Conservation (phyloP, 2,888 invertebrate species). For the Litoditis marina region DNA sequence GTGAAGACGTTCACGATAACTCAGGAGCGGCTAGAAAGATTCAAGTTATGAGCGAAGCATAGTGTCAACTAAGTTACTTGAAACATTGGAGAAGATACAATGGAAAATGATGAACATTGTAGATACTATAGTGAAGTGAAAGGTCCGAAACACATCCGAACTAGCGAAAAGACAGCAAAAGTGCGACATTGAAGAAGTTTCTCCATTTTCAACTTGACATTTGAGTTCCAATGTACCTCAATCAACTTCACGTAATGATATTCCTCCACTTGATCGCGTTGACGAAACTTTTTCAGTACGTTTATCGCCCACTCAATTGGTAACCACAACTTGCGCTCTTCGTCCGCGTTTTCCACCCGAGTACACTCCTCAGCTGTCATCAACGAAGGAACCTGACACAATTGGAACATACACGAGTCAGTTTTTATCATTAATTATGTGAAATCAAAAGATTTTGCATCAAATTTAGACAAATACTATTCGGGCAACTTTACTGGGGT, state of each 20-base stretch:
- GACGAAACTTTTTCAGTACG: conserved; percentile 18
- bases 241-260: conserved; percentile 24
- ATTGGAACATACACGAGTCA: too few species aligned
- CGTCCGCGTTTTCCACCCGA: conserved; percentile 21
- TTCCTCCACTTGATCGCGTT: conserved; percentile 20
- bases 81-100: too few species aligned
- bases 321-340: conserved; percentile 35
- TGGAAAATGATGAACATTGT: too few species aligned
- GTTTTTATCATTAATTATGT: neutral
- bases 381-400: conserved; percentile 26
- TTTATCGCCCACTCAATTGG: conserved; percentile 41
- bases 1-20: conserved; percentile 39
- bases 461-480: too few species aligned
- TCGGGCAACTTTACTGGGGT: too few species aligned
- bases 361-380: conserved; percentile 39
- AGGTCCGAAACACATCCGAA: too few species aligned
- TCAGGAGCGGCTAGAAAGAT: conserved; percentile 23
- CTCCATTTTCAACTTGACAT: neutral
- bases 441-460: too few species aligned
- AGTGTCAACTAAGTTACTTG: too few species aligned
- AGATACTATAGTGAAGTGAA: too few species aligned
- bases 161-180: too few species aligned
- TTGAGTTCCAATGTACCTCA: conserved; percentile 3
- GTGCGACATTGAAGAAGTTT: too few species aligned
- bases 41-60: too few species aligned